Base-by-base conservation (phyloP, 2,888 invertebrate genomes). In the Microchrysa polita region DNA sequence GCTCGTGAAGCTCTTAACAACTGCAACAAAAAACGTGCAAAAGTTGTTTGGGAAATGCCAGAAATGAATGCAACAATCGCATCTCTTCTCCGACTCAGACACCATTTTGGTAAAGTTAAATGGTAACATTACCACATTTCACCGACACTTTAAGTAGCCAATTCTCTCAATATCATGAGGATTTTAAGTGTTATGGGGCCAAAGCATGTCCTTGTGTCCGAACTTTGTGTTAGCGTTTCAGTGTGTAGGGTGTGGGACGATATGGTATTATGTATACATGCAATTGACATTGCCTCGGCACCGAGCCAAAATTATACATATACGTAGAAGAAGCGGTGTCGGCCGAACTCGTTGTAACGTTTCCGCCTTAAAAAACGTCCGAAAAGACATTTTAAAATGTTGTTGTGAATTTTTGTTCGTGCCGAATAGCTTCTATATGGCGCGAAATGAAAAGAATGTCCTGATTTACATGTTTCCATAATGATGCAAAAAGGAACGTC, bases 61-160 rank as follows among this genome's bases (percentile, higher is more conserved):
- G 69, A 69, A 69, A 57, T 57, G 69, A 69, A 69, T 69, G 69
- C 69, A 69, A 69, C 69, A 69, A 69, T 69, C 69, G 55, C 69
- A 69, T 69, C 55, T 69, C 40, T 16, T n/a, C 34, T 55, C 7
- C 4, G 57, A 40, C 18, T 44, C 65, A 65, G 65, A 65, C 22
- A 20, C 48, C 65, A 65, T 65, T 65, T 20, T 9, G 65, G 65
- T 14, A 16, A 20, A 65, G 65, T 48, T 65, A 65, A 65, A 55
- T 67, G 67, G 67, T 34, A 69, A 69, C 42, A 69, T 69, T 69
- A 69, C 69, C 69, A 69, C 69, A 55, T 69, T 55, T 55, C 69
- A 57, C 69, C 55, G 40, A 69, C 69, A 69, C 69, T 69, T 53
- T 69, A 69, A 69, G 69, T 69, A 69, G 69, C 69, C 69, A 55